Evolutionary conservation across 2,797 vertebrate species (phyloP), one percentile per base, ranked within the genome.

Genomic region (Xiphorhynchus erythropygius): DNA sequence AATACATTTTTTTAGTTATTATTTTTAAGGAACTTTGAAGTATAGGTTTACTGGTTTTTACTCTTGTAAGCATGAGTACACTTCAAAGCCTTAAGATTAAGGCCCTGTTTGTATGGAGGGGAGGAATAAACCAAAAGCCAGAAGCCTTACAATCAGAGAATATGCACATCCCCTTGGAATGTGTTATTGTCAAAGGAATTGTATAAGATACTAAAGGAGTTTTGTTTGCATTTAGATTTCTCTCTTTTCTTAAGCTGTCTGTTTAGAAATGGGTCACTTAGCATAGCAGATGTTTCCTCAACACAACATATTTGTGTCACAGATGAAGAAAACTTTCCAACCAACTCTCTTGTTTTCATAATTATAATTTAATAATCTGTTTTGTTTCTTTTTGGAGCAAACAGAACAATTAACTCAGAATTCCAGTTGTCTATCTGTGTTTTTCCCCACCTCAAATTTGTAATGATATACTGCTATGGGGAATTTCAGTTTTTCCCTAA

Each of bases 211-310:
- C 46, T 53, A 77, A 94, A 89, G 42, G 30, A 84, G 25, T 65
- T 89, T 93, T 86, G 52, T 87, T 68, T 89, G 27, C 71, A 35
- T 90, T 88, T 83, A 56, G 57, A 75, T 87, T 80, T 89, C 42
- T 81, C 44, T 55, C 64, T 93, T 86, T 87, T 80, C 84, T 91
- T 87, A 75, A 87, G 33, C 5, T 63, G 39, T 78, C 94, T 95
- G 47, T 82, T 82, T 84, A 88, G 73, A 90, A 96, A 73, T 68
- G 49, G 92, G 76, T 93, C 83, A 69, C 74, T 91, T 68, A 89
- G 21, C n/a, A 19, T 35, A 89, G 87, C 87, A 94, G 87, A 90
- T 63, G 30, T 89, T 93, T 94, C 77, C 75, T 90, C 70, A 11
- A 84, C 65, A 80, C 32, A 83, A 87, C 75, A 82, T 83, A 88